Base-by-base conservation (phyloP, 2,888 invertebrate genomes). In the Charanyca ferruginea region DNA sequence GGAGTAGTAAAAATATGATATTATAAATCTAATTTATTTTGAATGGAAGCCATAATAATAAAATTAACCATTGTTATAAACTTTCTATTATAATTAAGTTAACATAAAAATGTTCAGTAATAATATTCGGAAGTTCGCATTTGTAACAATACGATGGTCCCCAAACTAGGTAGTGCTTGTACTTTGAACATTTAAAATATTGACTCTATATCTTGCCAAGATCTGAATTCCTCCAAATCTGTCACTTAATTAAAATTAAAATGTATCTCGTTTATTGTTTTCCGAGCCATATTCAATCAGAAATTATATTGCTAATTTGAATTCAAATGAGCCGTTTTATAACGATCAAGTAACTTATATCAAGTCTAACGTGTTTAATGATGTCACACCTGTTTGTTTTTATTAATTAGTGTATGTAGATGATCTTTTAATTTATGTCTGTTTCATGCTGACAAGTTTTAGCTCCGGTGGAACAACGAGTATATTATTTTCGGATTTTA, bases 361-460 rank as follows among this genome's bases (percentile, higher is more conserved):
- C 78, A 18, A 58, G 53, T 61, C 20, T 35, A 68, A 63, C 75
- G 44, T 67, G 51, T 78, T 74, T 35, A 55, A 47, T 54, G 42
- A 66, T 45, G 35, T 75, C 77, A 62, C 18, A 32, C 11, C 11
- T 38, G 41, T 47, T 64, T 52, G 44, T 60, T 47, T 60, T 63
- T 41, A 42, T 48, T 42, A 42, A 70, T 76, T 48, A 32, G 45
- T 25, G 20, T 51, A 38, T 35, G 44, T 41, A 44, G 38, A 53
- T 57, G 42, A 69, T 65, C 16, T 49, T 20, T 13, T 58, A 22
- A 65, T 51, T 47, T 62, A 54, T 23, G 20, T 58, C 16, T 9
- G 9, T 3, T 25, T 5, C 13, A 42, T 47, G 8, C 5, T 51
- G 49, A 20, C 28, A 42, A 38, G 13, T 35, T 38, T 28, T 32